Evolutionary conservation across 2,113 vertebrate genomes (phyloP), one percentile per base, ranked within the genome.

Genomic region (Xyrauchen texanus): DNA sequence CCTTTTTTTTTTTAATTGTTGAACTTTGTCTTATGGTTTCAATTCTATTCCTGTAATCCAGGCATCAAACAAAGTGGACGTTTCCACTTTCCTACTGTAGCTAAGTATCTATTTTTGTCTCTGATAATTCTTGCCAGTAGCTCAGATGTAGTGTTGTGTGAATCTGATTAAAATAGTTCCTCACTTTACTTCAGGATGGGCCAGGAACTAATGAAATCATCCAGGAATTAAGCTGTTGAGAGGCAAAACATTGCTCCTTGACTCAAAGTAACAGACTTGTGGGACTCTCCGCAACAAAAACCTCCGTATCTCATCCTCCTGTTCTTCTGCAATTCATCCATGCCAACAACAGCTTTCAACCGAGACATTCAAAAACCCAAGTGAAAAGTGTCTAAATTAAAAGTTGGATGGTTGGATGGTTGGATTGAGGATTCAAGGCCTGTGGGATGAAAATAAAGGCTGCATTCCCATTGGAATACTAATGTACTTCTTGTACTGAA

Each of bases 181-280:
- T 34, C 21, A 34, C 21, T 34, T 84, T 74, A 83, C 85, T 86
- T 88, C 84, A 85, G 84, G 79, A 21, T 13, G 81, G 84, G 87
- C 81, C 55, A 65, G 79, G 84, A 85, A 78, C 82, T 90, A 89
- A 91, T 91, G 84, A 90, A 91, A 89, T 91, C 87, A 89, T 77
- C 77, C 70, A 86, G 89, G 84, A 88, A 88, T 92, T 89, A 90
- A 88, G 82, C 83, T 85, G 87, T 89, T 89, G 86, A 87, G 89
- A 76, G 84, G 79, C 84, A 89, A 89, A 90, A 85, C 85, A 86
- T 84, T 79, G 82, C 76, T 86, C 86, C 79, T 86, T 86, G 87
- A 84, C 55, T 57, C 79, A 87, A 80, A 45, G 78, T 90, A 88
- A 89, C 88, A 85, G 90, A 84, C 75, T 76, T 77, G 81, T 13